phyloP scores from a whole-genome alignment of 2,797 vertebrate species.

The Chaenodraco wilsoni region DNA sequence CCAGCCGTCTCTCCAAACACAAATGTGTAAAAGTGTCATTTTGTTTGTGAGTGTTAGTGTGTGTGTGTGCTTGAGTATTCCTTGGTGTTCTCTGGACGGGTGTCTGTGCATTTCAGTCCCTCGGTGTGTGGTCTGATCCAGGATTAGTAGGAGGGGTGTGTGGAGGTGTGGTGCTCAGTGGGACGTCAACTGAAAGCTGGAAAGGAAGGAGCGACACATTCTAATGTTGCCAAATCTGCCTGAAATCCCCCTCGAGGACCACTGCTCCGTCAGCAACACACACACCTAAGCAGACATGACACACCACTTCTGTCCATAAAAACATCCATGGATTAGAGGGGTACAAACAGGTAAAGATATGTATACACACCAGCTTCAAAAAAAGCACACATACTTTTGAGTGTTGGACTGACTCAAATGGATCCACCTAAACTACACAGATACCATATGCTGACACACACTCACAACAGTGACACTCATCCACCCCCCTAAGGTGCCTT shows the following conservation, averaged over 20 bases:
- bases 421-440: slow-evolving; percentile 28
- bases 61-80: slow-evolving; percentile 11
- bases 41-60: slow-evolving; percentile 39
- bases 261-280: slow-evolving; percentile 36
- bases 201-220: slow-evolving; percentile 69
- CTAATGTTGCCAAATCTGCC: slow-evolving; percentile 78
- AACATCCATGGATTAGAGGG: slow-evolving; percentile 18
- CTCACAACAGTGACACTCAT: slow-evolving; percentile 62
- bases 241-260: slow-evolving; percentile 71
- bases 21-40: slow-evolving; percentile 41
- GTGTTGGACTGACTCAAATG: slow-evolving; percentile 2
- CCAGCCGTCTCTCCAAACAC: slow-evolving; percentile 48
- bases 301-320: slow-evolving; percentile 23
- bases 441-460: slow-evolving; percentile 42
- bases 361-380: slow-evolving; percentile 13
- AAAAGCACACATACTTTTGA: slow-evolving; percentile 5
- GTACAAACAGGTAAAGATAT: slow-evolving; percentile 1
- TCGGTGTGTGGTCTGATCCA: slow-evolving; percentile 75
- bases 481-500: slow-evolving; percentile 56
- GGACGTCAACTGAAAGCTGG: slow-evolving; percentile 64
- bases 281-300: slow-evolving; percentile 26
- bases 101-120: slow-evolving; percentile 57
- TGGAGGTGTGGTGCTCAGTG: slow-evolving; percentile 55
- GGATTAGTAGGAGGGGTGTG: slow-evolving; percentile 77
- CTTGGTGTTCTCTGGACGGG: slow-evolving; percentile 27